phyloP scores from a whole-genome alignment of 2,797 vertebrate genomes.

The Arctocebus calabarensis region DNA sequence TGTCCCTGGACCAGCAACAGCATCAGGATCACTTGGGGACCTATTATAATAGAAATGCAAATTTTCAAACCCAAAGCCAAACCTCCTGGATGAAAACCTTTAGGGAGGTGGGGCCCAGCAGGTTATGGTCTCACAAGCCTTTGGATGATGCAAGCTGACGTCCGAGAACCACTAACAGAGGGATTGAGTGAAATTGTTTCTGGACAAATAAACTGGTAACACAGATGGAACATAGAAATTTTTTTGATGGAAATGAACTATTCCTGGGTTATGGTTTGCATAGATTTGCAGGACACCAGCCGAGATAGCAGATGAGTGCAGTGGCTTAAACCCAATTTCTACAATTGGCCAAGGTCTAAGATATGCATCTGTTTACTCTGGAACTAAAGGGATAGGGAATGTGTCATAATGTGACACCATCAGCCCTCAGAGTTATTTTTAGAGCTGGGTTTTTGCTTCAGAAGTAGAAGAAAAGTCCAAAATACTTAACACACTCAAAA shows the following conservation, averaged over 20 bases:
- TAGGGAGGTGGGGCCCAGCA: fast-evolving
- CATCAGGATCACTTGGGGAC: no score
- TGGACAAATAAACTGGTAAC: neutral
- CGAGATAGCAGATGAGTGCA: neutral
- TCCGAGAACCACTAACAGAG: neutral
- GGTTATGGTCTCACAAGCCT: no score
- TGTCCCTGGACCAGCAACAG: neutral
- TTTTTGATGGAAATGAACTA: conserved; percentile 3
- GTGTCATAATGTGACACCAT: neutral
- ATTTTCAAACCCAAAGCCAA: neutral
- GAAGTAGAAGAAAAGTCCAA: neutral
- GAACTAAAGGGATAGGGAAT: neutral
- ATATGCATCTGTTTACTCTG: conserved; percentile 1
- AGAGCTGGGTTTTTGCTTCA: conserved; percentile 29
- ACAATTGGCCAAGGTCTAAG: neutral
- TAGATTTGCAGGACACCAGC: neutral
- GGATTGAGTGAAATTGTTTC: neutral
- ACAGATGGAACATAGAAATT: neutral
- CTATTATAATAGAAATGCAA: neutral
- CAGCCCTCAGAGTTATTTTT: conserved; percentile 8
- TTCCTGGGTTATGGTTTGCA: neutral
- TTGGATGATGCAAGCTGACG: neutral
- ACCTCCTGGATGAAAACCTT: neutral
- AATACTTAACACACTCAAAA: neutral
- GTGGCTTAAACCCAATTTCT: neutral